A percentile compares a stretch with the other conserved stretches of the same genome.
Conservation (phyloP, 2,797 vertebrate species). For the Sebastiscus albofasciatus region DNA sequence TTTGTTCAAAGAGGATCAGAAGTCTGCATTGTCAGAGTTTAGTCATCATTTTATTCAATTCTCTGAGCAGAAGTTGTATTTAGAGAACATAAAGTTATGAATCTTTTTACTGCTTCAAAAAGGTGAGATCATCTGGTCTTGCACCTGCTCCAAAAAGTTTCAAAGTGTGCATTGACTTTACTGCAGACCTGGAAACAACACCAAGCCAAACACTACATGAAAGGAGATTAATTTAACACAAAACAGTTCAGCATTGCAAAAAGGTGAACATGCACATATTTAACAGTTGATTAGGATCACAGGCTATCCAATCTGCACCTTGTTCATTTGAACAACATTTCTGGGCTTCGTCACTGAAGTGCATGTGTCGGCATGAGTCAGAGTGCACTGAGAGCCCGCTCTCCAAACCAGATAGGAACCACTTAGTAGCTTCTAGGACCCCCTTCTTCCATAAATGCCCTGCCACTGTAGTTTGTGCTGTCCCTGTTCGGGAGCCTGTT, state of each 20-base stretch:
- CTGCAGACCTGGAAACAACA: not conserved
- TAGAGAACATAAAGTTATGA: not conserved
- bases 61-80: not conserved
- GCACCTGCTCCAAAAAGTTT: not conserved
- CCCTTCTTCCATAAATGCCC: slow-evolving; percentile 68
- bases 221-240: not conserved
- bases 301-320: slow-evolving; percentile 6
- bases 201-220: not conserved
- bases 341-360: slow-evolving; percentile 56
- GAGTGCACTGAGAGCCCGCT: slow-evolving; percentile 68
- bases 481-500: slow-evolving; percentile 84
- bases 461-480: slow-evolving; percentile 77
- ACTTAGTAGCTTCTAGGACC: slow-evolving; percentile 73
- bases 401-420: slow-evolving; percentile 74
- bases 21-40: not conserved
- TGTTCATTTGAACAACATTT: slow-evolving; percentile 36
- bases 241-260: not conserved
- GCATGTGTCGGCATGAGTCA: slow-evolving; percentile 62
- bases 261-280: not conserved
- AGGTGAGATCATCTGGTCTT: not conserved
- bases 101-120: not conserved
- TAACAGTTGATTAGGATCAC: slow-evolving; percentile 10
- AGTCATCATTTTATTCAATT: not conserved
- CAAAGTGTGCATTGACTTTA: not conserved
- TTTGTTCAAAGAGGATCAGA: not conserved